These are phyloP conservation scores for Orthosia cruda DNA, from an alignment of 2,888 invertebrate genomes.

Conservation along the genomic window DNA sequence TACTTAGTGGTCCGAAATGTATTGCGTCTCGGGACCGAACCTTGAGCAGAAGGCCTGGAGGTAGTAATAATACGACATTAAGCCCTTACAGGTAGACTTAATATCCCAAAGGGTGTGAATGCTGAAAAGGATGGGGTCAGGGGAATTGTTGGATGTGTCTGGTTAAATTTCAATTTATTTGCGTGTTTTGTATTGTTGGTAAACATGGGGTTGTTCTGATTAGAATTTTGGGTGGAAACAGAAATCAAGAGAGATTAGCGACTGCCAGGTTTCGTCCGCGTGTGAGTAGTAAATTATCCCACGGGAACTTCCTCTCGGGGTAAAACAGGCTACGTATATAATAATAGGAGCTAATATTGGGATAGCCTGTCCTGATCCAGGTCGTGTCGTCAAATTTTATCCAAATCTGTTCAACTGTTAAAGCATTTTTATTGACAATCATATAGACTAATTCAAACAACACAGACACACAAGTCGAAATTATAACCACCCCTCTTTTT, in stretches of 20 bases:
- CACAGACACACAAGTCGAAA: too few relatives aligned
- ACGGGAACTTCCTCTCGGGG: too few relatives aligned
- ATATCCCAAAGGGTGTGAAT: constrained; percentile 49
- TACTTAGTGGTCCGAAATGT: constrained; percentile 54
- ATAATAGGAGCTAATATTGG: too few relatives aligned
- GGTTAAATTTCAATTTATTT: constrained; percentile 48
- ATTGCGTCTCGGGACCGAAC: constrained; percentile 39
- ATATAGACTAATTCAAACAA: too few relatives aligned
- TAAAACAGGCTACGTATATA: too few relatives aligned
- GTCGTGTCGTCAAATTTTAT: too few relatives aligned
- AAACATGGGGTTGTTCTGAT: not conserved
- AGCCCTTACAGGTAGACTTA: constrained; percentile 41
- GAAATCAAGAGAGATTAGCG: not conserved
- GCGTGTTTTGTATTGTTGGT: constrained; percentile 23
- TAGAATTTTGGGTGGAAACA: not conserved
- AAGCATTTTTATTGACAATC: too few relatives aligned
- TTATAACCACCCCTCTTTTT: too few relatives aligned
- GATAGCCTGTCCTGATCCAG: too few relatives aligned
- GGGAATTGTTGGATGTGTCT: constrained; percentile 27
- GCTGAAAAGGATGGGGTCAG: constrained; percentile 28
- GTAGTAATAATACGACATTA: constrained; percentile 52
- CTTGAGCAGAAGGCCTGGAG: constrained; percentile 20
- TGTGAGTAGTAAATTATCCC: too few relatives aligned
- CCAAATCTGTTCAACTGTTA: too few relatives aligned
- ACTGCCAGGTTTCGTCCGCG: too few relatives aligned